A percentile compares a stretch with the other conserved stretches of the same genome.
phyloP scores from a whole-genome alignment of 2,888 invertebrate genomes.

The Plusia festucae region DNA sequence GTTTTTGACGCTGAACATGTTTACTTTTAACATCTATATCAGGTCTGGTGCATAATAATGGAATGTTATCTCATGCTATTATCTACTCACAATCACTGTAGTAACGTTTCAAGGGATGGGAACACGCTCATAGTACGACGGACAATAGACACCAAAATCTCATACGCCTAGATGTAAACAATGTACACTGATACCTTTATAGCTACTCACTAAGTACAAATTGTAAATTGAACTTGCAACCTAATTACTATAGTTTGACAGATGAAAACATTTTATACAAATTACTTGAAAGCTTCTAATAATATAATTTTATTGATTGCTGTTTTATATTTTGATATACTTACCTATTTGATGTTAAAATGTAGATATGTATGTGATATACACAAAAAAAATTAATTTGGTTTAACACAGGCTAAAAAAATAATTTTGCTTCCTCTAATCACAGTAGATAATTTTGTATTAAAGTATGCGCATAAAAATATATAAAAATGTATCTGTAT shows the following conservation, averaged over 20 bases:
- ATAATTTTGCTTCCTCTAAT: no score
- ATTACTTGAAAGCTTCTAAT: no score
- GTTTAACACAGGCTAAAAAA: no score
- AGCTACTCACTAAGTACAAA: slow-evolving; percentile 14
- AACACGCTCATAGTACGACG: slow-evolving; percentile 25
- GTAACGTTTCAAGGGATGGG: slow-evolving; percentile 56
- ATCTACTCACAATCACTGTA: slow-evolving; percentile 44
- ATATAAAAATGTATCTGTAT: no score
- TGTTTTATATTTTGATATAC: no score
- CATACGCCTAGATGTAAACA: slow-evolving; percentile 55
- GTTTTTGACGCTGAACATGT: not conserved
- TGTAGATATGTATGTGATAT: no score
- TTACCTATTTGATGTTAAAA: no score
- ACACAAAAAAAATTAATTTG: no score
- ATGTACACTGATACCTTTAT: slow-evolving; percentile 47
- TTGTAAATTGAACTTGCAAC: not conserved
- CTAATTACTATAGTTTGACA: not conserved
- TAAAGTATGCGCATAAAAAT: no score
- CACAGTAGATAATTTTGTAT: no score
- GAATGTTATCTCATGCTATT: slow-evolving; percentile 23
- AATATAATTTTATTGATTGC: no score
- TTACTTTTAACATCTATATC: not conserved
- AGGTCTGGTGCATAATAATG: slow-evolving; percentile 24
- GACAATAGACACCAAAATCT: slow-evolving; percentile 53
- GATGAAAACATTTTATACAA: not conserved